phyloP scores from a whole-genome alignment of 1,140 invertebrate species.

The Wiebesia pumilae region DNA sequence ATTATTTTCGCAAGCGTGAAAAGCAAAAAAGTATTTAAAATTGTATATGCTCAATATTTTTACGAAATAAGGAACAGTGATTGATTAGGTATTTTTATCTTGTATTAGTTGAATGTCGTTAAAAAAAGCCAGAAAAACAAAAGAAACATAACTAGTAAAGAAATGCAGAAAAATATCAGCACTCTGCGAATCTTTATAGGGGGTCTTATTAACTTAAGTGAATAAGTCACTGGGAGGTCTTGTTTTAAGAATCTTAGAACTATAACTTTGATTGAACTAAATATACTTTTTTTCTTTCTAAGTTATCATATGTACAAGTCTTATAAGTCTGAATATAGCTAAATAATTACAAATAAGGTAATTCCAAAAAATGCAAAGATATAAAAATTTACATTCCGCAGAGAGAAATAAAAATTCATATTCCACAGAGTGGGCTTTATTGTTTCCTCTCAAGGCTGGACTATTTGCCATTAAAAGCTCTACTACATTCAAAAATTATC shows the following conservation, averaged over 20 bases:
- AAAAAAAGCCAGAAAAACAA: neutral
- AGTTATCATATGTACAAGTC: too few relatives aligned
- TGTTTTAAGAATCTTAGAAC: neutral
- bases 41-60: too few relatives aligned
- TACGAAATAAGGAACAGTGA: neutral
- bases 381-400: too few relatives aligned
- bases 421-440: slow-evolving; percentile 77
- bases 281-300: too few relatives aligned
- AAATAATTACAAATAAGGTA: too few relatives aligned
- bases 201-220: slow-evolving; percentile 13
- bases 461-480: slow-evolving; percentile 64
- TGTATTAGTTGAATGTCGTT: neutral
- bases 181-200: neutral
- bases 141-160: neutral
- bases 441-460: slow-evolving; percentile 79
- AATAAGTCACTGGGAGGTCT: neutral
- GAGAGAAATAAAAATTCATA: slow-evolving; percentile 46
- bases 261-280: too few relatives aligned
- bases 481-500: slow-evolving; percentile 75
- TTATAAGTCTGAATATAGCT: too few relatives aligned
- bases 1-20: too few relatives aligned
- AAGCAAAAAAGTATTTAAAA: too few relatives aligned
- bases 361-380: too few relatives aligned
- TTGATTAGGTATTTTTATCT: neutral
- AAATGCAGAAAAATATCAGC: neutral